Conservation (phyloP, 1,140 invertebrate genomes). For the Bicyclus anynana region DNA sequence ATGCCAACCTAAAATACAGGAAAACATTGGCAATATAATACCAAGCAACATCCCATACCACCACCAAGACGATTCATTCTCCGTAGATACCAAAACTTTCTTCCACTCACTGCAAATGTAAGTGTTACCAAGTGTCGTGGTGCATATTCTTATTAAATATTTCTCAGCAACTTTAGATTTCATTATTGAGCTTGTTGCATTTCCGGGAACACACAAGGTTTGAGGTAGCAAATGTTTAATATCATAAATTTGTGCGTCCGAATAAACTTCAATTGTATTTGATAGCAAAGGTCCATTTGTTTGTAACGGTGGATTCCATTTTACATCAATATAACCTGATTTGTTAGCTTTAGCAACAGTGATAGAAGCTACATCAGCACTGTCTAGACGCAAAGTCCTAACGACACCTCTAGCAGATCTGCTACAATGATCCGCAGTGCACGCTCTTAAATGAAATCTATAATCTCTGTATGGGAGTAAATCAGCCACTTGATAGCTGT, state of each 20-base stretch:
- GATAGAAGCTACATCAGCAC: slow-evolving; percentile 46
- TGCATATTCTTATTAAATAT: slow-evolving; percentile 52
- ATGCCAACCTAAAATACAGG: slow-evolving; percentile 33
- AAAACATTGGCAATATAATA: slow-evolving; percentile 36
- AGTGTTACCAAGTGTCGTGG: slow-evolving; percentile 44
- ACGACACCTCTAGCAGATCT: slow-evolving; percentile 44
- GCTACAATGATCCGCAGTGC: slow-evolving; percentile 43
- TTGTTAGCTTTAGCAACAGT: slow-evolving; percentile 22
- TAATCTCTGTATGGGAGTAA: slow-evolving; percentile 63
- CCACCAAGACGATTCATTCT: slow-evolving; percentile 26
- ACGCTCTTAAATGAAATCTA: slow-evolving; percentile 55
- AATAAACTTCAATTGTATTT: slow-evolving; percentile 52
- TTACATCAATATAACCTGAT: slow-evolving; percentile 37
- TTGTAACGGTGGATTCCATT: slow-evolving; percentile 50
- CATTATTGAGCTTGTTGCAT: slow-evolving; percentile 31
- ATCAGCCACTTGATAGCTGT: slow-evolving; percentile 41
- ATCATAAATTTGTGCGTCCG: slow-evolving; percentile 36
- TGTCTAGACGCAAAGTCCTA: slow-evolving; percentile 43
- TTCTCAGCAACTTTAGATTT: slow-evolving; percentile 35
- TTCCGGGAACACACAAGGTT: slow-evolving; percentile 43
- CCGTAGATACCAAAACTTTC: slow-evolving; percentile 19
- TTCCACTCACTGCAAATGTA: slow-evolving; percentile 47
- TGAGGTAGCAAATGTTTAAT: slow-evolving; percentile 38
- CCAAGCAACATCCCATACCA: slow-evolving; percentile 44
- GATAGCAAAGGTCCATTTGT: slow-evolving; percentile 56